Evolutionary conservation across 2,888 invertebrate species (phyloP), one percentile per base, ranked within the genome.

Genomic region (Callyntrura guangdongensis): DNA sequence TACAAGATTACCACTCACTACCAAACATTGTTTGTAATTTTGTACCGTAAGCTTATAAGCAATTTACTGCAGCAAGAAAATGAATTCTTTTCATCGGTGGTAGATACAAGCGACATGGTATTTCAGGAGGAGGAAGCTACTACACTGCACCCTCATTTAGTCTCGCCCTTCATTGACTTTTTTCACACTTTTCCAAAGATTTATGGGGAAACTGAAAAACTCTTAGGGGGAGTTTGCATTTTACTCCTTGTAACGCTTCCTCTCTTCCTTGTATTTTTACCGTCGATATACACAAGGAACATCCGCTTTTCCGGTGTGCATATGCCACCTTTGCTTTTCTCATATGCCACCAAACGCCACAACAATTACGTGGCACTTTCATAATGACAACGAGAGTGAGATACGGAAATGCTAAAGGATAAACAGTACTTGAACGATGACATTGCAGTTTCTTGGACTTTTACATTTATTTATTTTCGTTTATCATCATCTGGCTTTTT

Each of bases 171-270:
- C 85, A 85, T 85, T 72, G 72, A 85, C 47, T n/a, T 85, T 72
- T 72, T 85, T 72, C 56, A 49, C 69, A 72, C 45, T 85, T 56
- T 14, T 74, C 74, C 47, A 72, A 85, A 85, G 85, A 85, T 85
- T 85, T 85, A 85, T 85, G 85, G 36, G 85, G 85, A 72, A 85
- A 72, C 74, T 49, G 22, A 49, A 74, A 74, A 74, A 74, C 47
- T 25, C 49, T 25, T 22, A 74, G 74, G 74, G 85, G 85, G 74
- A 85, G 85, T 85, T 69, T 84, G 84, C 84, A 85, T 86, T 86
- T 86, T 74, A 85, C 36, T 85, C 69, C 81, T 61, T n/a, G n/a
- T 8, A 61, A 61, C 61, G 25, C 14, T 72, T 53, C 84, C 17
- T 69, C 56, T 77, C 45, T n/a, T 69, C 47, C 22, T 47, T 6